A percentile compares a stretch with the other conserved stretches of the same genome.
Evolutionary conservation across 2,888 invertebrate species (phyloP).

Genomic region (Caradrina kadenii): DNA sequence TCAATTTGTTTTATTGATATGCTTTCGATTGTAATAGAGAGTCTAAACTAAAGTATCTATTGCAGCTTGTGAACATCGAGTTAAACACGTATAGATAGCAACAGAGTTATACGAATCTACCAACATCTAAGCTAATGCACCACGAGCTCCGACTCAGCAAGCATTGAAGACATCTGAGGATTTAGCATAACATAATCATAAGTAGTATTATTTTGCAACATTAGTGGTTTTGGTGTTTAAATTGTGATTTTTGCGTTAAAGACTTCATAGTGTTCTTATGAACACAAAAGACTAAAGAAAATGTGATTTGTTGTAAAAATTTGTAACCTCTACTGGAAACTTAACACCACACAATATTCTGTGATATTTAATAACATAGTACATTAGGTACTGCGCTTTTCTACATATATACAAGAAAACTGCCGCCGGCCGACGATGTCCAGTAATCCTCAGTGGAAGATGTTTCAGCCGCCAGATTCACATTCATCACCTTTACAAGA

Average conservation of each 20-base stretch:
- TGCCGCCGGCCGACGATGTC: conserved; percentile 91
- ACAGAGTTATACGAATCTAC: conserved; percentile 76
- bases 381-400: conserved; percentile 81
- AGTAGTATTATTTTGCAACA: conserved; percentile 88
- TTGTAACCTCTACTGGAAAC: conserved; percentile 77
- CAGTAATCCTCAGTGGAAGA: conserved; percentile 96
- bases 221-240: conserved; percentile 82
- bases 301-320: conserved; percentile 86
- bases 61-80: conserved; percentile 81
- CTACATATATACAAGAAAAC: conserved; percentile 86
- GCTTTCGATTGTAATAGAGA: conserved; percentile 50
- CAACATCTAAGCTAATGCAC: conserved; percentile 83
- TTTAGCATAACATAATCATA: conserved; percentile 85
- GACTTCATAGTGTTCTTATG: conserved; percentile 79
- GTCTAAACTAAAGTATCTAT: conserved; percentile 75
- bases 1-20: conserved; percentile 51
- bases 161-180: conserved; percentile 97
- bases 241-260: conserved; percentile 79
- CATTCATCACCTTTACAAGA: conserved; percentile 95
- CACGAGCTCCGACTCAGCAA: conserved; percentile 94
- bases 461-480: conserved; percentile 97
- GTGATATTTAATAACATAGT: conserved; percentile 86
- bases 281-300: conserved; percentile 81
- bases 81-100: conserved; percentile 78
- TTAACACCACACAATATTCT: conserved; percentile 85